Conservation (phyloP, 2,888 invertebrate genomes). For the Lissocephala sabroskyi region DNA sequence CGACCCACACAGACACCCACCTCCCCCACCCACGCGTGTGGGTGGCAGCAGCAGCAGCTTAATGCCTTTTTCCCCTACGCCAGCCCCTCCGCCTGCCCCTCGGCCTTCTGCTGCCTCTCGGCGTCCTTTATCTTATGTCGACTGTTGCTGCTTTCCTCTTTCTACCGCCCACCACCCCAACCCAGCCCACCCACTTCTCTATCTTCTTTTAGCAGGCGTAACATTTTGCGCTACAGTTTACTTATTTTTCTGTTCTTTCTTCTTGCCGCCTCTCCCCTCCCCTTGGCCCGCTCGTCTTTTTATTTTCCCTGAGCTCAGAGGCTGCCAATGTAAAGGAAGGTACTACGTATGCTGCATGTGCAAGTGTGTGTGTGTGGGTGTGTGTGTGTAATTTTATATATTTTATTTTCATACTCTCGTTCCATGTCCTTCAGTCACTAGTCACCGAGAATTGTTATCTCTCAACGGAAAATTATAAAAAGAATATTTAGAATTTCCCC, state of each 20-base stretch:
- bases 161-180: conserved; percentile 1
- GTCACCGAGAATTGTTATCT: too few relatives aligned
- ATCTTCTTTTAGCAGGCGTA: conserved; percentile 49
- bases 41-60: conserved; percentile 39
- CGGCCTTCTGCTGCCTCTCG: too few relatives aligned
- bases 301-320: too few relatives aligned
- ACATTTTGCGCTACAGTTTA: conserved; percentile 59
- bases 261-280: conserved; percentile 3
- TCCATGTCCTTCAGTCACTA: too few relatives aligned
- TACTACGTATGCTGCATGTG: conserved; percentile 5
- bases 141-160: conserved; percentile 45
- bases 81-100: too few relatives aligned
- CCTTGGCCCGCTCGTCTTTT: conserved; percentile 12
- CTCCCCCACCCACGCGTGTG: conserved; percentile 1
- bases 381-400: conserved; percentile 9
- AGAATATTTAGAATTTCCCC: too few relatives aligned
- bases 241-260: too few relatives aligned
- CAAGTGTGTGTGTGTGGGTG: conserved; percentile 20
- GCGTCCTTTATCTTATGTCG: conserved; percentile 40
- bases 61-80: conserved; percentile 49
- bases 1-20: conserved; percentile 11
- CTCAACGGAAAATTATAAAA: too few relatives aligned
- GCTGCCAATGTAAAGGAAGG: conserved; percentile 7
- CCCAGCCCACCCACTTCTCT: not conserved
- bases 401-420: too few relatives aligned